A percentile compares a stretch with the other conserved stretches of the same genome.
Conservation (phyloP, 2,797 vertebrate species). For the Sebastes vulpes region DNA sequence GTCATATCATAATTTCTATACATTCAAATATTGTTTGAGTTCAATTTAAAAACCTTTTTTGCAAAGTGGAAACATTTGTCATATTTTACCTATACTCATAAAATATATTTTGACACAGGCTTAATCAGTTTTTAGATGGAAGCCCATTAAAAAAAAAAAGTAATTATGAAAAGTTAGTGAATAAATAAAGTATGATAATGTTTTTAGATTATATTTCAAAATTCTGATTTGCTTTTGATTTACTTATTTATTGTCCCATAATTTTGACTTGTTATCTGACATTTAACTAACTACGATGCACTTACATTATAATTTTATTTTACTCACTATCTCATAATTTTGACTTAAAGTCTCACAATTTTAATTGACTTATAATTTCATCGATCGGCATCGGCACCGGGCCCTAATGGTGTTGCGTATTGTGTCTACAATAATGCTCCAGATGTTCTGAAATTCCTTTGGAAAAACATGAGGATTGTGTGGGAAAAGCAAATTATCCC, state of each 20-base stretch:
- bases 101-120: neutral
- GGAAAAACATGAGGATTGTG: no score
- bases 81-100: neutral
- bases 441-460: no score
- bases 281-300: neutral
- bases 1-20: neutral
- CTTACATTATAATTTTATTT: no score
- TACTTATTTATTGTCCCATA: neutral
- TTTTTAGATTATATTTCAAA: neutral
- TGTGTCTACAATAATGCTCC: fast-evolving
- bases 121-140: neutral
- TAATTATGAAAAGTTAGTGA: neutral
- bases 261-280: neutral
- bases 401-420: no score
- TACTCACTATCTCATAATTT: fast-evolving
- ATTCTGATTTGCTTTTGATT: neutral
- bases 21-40: neutral
- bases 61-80: neutral
- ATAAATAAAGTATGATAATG: neutral
- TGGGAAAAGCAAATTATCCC: no score
- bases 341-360: neutral
- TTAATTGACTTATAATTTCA: neutral
- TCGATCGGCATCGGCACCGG: no score
- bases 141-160: neutral
- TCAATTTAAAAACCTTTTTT: neutral